Percentiles rank a stretch among this genome's conserved stretches.
Conservation (phyloP, 1,140 invertebrate genomes). For the Atopsyche davidsoni region DNA sequence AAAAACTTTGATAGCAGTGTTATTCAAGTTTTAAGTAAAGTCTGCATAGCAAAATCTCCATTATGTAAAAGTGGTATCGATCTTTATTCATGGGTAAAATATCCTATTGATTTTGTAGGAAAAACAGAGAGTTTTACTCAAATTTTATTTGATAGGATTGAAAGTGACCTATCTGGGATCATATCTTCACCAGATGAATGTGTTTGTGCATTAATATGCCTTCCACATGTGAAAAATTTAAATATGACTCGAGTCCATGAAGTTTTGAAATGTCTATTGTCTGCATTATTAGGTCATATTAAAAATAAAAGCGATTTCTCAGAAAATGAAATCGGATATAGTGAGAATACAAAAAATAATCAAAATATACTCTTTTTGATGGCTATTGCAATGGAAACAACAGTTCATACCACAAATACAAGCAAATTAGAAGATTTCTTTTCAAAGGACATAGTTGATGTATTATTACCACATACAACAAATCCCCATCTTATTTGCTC, state of each 20-base stretch:
- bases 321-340: too few species aligned
- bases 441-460: constrained; percentile 38
- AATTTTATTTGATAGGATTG: constrained; percentile 36
- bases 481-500: constrained; percentile 41
- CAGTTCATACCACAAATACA: constrained; percentile 48
- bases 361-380: constrained; percentile 47
- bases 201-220: constrained; percentile 51
- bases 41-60: constrained; percentile 62
- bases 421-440: constrained; percentile 44
- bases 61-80: constrained; percentile 53
- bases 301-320: constrained; percentile 17
- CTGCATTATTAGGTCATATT: constrained; percentile 28
- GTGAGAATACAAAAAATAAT: constrained; percentile 20
- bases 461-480: constrained; percentile 38
- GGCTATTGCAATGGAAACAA: constrained; percentile 50
- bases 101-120: constrained; percentile 55
- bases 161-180: constrained; percentile 35
- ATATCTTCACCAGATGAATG: constrained; percentile 43
- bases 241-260: constrained; percentile 37
- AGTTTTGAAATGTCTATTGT: constrained; percentile 34
- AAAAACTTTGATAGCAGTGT: constrained; percentile 49
- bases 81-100: constrained; percentile 58
- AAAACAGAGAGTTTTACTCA: constrained; percentile 37
- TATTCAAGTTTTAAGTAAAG: constrained; percentile 58
- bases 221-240: constrained; percentile 55